A percentile compares a stretch with the other conserved stretches of the same genome.
phyloP scores from a whole-genome alignment of 2,797 vertebrate genomes.

The Pachyuromys duprasi region DNA sequence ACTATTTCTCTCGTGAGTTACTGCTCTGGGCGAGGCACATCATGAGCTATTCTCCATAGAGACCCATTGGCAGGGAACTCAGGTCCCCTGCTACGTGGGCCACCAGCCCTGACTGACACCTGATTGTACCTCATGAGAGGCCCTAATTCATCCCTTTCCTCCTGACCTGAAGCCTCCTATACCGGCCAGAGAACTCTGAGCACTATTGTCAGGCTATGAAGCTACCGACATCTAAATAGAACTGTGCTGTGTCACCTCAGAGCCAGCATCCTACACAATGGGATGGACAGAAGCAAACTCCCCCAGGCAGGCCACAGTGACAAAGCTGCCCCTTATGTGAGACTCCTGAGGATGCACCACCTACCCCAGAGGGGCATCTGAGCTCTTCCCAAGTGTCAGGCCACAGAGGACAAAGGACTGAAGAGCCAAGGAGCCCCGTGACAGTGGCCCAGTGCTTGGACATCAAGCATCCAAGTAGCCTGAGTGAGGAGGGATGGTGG shows the following conservation, averaged over 20 bases:
- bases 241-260: background rate
- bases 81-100: background rate
- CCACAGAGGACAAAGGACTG: background rate
- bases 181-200: background rate
- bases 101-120: background rate
- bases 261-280: background rate
- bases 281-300: background rate
- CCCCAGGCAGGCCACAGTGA: background rate
- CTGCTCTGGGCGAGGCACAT: background rate
- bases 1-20: background rate
- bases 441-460: background rate
- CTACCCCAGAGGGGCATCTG: background rate
- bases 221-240: background rate
- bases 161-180: background rate
- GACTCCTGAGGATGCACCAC: background rate
- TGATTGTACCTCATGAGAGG: background rate
- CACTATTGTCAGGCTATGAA: fast-evolving
- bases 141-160: background rate
- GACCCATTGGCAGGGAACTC: background rate
- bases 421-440: background rate
- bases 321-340: background rate
- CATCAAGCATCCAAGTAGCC: background rate
- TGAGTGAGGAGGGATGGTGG: background rate
- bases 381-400: background rate
- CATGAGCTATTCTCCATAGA: background rate